Percentiles rank a stretch among this genome's conserved stretches.
Conservation (phyloP, 2,888 invertebrate species). For the Chirona hameri region DNA sequence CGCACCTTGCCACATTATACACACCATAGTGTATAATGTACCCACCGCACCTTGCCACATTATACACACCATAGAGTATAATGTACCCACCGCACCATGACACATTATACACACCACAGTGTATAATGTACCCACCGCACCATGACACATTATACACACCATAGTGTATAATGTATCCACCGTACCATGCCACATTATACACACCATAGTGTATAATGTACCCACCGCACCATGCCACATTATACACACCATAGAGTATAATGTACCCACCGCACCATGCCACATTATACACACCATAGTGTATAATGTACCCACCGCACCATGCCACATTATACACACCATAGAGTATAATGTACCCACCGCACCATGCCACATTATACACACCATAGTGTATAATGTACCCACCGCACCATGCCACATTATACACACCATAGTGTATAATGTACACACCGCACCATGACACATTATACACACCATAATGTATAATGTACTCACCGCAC, state of each 20-base stretch:
- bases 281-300: not conserved
- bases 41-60: not conserved
- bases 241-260: not conserved
- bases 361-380: not conserved
- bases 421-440: not conserved
- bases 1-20: not conserved
- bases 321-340: not conserved
- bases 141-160: not conserved
- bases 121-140: not conserved
- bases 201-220: not conserved
- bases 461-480: not conserved
- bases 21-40: not conserved
- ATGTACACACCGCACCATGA: not conserved
- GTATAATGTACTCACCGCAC: not conserved
- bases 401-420: not conserved
- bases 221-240: not conserved
- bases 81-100: not conserved
- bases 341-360: not conserved
- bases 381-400: not conserved
- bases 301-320: not conserved
- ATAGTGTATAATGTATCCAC: not conserved
- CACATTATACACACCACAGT: not conserved
- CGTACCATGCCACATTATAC: not conserved
- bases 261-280: not conserved
- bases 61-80: not conserved